phyloP scores from a whole-genome alignment of 2,888 invertebrate species.

The Cheilosia urbana region DNA sequence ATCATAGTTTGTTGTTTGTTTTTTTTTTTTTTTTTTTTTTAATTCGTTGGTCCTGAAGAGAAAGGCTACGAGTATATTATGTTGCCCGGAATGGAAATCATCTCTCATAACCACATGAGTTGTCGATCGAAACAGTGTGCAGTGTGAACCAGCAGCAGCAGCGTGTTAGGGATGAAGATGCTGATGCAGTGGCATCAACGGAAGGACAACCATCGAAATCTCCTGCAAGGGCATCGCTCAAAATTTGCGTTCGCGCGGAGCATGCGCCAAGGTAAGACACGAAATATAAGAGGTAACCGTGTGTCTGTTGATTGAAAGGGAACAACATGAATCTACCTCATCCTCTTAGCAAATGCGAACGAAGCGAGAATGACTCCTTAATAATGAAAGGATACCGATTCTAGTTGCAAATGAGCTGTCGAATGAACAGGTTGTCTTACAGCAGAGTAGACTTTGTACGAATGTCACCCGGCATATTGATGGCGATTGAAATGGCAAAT shows the following conservation, averaged over 20 bases:
- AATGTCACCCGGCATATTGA: neutral
- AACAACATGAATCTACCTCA: slow-evolving; percentile 43
- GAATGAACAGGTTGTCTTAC: neutral
- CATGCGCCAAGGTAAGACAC: slow-evolving; percentile 70
- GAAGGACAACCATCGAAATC: slow-evolving; percentile 66
- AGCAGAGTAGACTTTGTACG: neutral
- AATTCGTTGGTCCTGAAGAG: slow-evolving; percentile 65
- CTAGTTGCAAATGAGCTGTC: slow-evolving; percentile 1
- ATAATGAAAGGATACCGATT: slow-evolving; percentile 15
- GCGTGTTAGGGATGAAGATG: slow-evolving; percentile 58
- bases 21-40: slow-evolving; percentile 11
- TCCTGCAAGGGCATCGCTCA: slow-evolving; percentile 71
- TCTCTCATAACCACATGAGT: slow-evolving; percentile 75
- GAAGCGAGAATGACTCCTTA: slow-evolving; percentile 16
- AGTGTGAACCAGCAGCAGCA: slow-evolving; percentile 48
- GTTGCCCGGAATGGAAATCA: slow-evolving; percentile 67
- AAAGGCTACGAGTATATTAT: slow-evolving; percentile 66
- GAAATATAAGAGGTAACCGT: slow-evolving; percentile 57
- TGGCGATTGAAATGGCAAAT: neutral
- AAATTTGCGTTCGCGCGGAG: slow-evolving; percentile 31
- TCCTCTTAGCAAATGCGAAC: slow-evolving; percentile 13
- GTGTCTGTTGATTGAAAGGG: slow-evolving; percentile 55
- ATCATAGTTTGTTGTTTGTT: slow-evolving; percentile 9
- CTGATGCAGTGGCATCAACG: slow-evolving; percentile 65
- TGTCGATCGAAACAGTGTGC: slow-evolving; percentile 63